Evolutionary conservation across 2,113 vertebrate genomes (phyloP).

Genomic region (Archilochus colubris): DNA sequence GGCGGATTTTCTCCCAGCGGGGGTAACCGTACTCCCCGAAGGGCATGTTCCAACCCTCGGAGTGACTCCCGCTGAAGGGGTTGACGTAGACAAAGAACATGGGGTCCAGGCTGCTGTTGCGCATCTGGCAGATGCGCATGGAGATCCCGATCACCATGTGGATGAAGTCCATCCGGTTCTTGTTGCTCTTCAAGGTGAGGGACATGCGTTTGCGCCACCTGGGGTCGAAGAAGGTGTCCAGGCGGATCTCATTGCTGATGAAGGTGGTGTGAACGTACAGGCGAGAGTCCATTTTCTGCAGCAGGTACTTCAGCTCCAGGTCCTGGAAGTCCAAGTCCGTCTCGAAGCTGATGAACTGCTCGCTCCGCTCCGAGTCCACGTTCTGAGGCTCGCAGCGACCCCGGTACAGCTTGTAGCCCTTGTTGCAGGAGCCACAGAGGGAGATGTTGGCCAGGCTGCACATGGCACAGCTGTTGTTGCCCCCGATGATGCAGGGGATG

Average conservation of each 20-base stretch:
- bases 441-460: constrained; percentile 99
- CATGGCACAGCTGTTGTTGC: constrained; percentile 99
- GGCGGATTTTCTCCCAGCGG: constrained; percentile 93
- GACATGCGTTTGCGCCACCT: constrained; percentile 99
- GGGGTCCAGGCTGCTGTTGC: constrained; percentile 97
- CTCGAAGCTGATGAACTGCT: constrained; percentile 99
- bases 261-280: constrained; percentile 98
- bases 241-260: constrained; percentile 98
- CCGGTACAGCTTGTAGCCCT: constrained; percentile 97
- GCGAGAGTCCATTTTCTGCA: constrained; percentile 99
- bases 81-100: constrained; percentile 99
- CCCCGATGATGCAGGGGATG: constrained; percentile 95
- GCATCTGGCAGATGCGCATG: constrained; percentile 99
- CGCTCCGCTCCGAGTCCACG: constrained; percentile 97
- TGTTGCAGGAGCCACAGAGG: constrained; percentile 98
- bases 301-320: constrained; percentile 96
- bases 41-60: constrained; percentile 99
- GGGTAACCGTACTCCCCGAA: constrained; percentile 97
- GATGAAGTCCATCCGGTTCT: constrained; percentile 98
- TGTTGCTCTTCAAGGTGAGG: constrained; percentile 99
- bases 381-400: constrained; percentile 98
- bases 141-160: constrained; percentile 98
- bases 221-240: constrained; percentile 98
- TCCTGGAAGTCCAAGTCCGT: constrained; percentile 99
- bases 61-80: constrained; percentile 98